Evolutionary conservation across 2,797 vertebrate species (phyloP).

Genomic region (Erethizon dorsatum): DNA sequence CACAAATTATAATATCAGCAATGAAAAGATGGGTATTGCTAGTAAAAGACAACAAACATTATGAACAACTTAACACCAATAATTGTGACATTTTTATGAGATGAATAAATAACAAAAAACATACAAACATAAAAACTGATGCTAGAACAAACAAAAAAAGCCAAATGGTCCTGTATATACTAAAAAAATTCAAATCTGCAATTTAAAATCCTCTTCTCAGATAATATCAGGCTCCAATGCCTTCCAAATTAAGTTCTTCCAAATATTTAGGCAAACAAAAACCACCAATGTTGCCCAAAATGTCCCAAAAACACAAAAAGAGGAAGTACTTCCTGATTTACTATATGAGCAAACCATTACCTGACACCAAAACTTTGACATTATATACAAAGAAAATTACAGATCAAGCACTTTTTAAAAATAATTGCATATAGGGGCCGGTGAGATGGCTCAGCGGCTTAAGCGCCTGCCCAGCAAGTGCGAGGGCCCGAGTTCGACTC

Average conservation of each 20-base stretch:
- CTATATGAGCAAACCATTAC: background rate
- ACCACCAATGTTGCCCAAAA: background rate
- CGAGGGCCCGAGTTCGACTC: too few species aligned
- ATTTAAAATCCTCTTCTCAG: constrained; percentile 12
- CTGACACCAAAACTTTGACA: constrained; percentile 9
- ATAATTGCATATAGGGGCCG: constrained; percentile 1
- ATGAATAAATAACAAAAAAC: background rate
- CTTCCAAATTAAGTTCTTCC: background rate
- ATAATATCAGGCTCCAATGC: background rate
- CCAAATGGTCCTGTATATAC: background rate
- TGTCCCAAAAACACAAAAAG: background rate
- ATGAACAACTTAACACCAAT: background rate
- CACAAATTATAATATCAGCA: background rate
- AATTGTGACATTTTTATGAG: background rate
- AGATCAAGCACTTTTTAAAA: background rate
- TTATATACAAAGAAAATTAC: background rate
- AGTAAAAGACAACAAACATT: background rate
- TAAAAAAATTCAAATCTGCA: background rate
- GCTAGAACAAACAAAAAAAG: background rate
- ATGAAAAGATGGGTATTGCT: background rate
- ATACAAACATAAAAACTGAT: background rate
- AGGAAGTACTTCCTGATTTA: background rate
- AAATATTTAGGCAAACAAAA: background rate
- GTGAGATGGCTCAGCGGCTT: too few species aligned
- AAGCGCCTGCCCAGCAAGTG: too few species aligned